A percentile compares a stretch with the other conserved stretches of the same genome.
Conservation (phyloP, 2,888 invertebrate species). For the Lasioglossum oenotherae region DNA sequence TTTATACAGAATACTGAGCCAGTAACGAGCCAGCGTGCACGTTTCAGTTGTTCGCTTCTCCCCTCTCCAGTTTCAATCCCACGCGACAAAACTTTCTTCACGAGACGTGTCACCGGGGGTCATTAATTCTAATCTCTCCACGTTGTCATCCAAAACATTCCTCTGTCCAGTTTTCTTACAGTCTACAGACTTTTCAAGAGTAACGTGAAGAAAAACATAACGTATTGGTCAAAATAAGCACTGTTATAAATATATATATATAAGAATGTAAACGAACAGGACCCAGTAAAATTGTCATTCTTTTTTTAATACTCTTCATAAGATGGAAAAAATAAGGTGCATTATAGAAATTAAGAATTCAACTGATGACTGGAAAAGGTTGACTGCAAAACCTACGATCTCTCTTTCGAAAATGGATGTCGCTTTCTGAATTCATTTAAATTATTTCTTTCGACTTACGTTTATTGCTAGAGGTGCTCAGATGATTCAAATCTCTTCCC, state of each 20-base stretch:
- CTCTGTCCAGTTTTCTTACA: too few relatives aligned
- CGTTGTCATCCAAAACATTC: background rate
- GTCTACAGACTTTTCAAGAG: too few relatives aligned
- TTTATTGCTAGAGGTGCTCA: constrained; percentile 50
- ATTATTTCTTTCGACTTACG: constrained; percentile 39
- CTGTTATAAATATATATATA: too few relatives aligned
- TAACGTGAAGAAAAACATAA: too few relatives aligned
- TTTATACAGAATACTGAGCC: background rate
- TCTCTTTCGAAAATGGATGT: background rate
- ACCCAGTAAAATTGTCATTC: too few relatives aligned
- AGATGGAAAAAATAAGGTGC: too few relatives aligned
- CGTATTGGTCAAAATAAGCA: too few relatives aligned
- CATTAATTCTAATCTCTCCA: background rate
- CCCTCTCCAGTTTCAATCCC: constrained; percentile 4
- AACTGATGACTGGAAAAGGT: too few relatives aligned
- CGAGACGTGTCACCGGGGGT: background rate
- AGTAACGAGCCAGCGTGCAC: constrained; percentile 5
- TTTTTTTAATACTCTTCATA: too few relatives aligned
- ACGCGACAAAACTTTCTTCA: background rate
- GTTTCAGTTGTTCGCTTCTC: constrained; percentile 2
- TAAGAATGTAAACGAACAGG: too few relatives aligned
- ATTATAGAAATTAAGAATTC: too few relatives aligned
- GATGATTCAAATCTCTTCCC: constrained; percentile 53
- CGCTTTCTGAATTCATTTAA: background rate
- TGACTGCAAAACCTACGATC: too few relatives aligned